Percentiles rank a stretch among this genome's conserved stretches.
These are phyloP conservation scores for Limnephilus marmoratus DNA, from an alignment of 2,888 invertebrate genomes.

Conservation along the genomic window DNA sequence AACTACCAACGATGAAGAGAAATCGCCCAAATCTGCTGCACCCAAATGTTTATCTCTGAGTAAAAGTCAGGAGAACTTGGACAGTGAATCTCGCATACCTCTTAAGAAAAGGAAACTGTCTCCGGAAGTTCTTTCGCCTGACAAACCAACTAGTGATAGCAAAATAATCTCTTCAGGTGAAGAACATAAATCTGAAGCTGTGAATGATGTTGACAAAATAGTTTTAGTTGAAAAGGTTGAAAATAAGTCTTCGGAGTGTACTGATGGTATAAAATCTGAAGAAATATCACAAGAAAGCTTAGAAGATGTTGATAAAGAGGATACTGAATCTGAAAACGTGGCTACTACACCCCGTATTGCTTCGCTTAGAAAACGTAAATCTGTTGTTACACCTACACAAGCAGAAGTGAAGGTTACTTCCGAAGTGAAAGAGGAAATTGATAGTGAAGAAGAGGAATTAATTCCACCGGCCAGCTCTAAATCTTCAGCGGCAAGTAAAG, in stretches of 20 bases:
- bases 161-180: not conserved
- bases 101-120: constrained; percentile 52
- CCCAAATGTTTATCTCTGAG: constrained; percentile 32
- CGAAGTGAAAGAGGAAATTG: constrained; percentile 69
- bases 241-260: constrained; percentile 66
- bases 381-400: constrained; percentile 67
- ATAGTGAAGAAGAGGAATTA: constrained; percentile 67
- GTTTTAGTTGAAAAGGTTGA: constrained; percentile 68
- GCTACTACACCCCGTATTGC: constrained; percentile 55
- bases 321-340: constrained; percentile 69
- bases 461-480: constrained; percentile 42
- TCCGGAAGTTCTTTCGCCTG: constrained; percentile 35
- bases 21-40: not conserved
- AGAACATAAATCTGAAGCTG: not conserved
- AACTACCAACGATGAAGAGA: not conserved
- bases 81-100: constrained; percentile 50
- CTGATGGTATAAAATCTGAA: constrained; percentile 29
- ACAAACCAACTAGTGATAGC: not conserved
- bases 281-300: constrained; percentile 65
- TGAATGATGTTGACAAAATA: constrained; percentile 34
- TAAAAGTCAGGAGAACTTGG: not conserved
- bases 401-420: not conserved
- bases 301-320: constrained; percentile 68
- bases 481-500: constrained; percentile 61
- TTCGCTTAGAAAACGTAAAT: constrained; percentile 58